Evolutionary conservation across 2,113 vertebrate species (phyloP).

Genomic region (Rattus norvegicus): GRCr8 NC_086035.1:28854501-28855000

Average conservation of each 20-base stretch:
- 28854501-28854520: background rate
- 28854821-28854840: background rate
- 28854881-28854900: background rate
- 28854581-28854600: conserved; percentile 2
- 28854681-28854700: background rate
- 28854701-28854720: background rate
- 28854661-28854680: conserved; percentile 24
- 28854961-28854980: background rate
- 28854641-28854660: background rate
- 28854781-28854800: background rate
- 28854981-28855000: background rate
- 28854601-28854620: background rate
- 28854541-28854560: background rate
- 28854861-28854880: background rate
- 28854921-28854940: fast-evolving
- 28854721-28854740: background rate
- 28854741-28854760: background rate
- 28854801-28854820: background rate
- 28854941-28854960: background rate
- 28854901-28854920: background rate
- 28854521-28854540: background rate
- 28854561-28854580: background rate
- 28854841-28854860: background rate
- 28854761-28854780: background rate
- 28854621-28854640: conserved; percentile 19